Percentiles rank a stretch among this genome's conserved stretches.
Conservation (phyloP, 35 echinoderm and acorn worm species). For the Holothuria glaberrima region DNA sequence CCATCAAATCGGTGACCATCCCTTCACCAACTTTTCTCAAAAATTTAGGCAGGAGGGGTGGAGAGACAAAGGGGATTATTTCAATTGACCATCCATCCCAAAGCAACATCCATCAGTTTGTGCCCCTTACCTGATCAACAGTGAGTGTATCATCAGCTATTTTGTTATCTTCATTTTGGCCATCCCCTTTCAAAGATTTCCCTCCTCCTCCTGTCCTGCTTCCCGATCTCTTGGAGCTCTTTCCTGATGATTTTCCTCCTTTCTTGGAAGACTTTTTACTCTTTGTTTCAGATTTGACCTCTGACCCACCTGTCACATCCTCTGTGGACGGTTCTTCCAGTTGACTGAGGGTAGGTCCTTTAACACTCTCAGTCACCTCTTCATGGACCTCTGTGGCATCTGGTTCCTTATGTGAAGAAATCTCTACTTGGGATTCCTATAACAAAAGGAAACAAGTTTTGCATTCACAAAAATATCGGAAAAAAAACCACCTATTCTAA, state of each 20-base stretch:
- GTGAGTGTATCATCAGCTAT: constrained; percentile 23
- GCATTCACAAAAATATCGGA: not conserved
- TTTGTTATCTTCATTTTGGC: constrained; percentile 38
- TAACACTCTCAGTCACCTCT: constrained; percentile 11
- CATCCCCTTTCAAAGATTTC: constrained; percentile 16
- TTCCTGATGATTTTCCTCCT: constrained; percentile 35
- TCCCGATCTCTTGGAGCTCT: constrained; percentile 43
- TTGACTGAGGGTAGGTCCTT: not conserved
- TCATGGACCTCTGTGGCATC: not conserved
- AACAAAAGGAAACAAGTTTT: not conserved
- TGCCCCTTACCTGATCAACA: constrained; percentile 28
- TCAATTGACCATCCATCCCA: too few relatives aligned
- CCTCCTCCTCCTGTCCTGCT: constrained; percentile 17
- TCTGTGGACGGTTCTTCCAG: constrained; percentile 14
- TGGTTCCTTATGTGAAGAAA: not conserved
- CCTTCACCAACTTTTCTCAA: too few relatives aligned
- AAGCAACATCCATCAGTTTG: too few relatives aligned
- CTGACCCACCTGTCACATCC: constrained; percentile 28
- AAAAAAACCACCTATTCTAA: not conserved
- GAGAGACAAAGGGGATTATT: too few relatives aligned
- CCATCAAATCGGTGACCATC: too few relatives aligned
- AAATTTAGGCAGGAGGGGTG: too few relatives aligned
- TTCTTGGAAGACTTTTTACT: constrained; percentile 60
- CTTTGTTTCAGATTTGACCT: constrained; percentile 49
- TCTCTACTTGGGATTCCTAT: constrained; percentile 20